Base-by-base conservation (phyloP, 1,140 invertebrate genomes). In the Coenobita brevimanus region DNA sequence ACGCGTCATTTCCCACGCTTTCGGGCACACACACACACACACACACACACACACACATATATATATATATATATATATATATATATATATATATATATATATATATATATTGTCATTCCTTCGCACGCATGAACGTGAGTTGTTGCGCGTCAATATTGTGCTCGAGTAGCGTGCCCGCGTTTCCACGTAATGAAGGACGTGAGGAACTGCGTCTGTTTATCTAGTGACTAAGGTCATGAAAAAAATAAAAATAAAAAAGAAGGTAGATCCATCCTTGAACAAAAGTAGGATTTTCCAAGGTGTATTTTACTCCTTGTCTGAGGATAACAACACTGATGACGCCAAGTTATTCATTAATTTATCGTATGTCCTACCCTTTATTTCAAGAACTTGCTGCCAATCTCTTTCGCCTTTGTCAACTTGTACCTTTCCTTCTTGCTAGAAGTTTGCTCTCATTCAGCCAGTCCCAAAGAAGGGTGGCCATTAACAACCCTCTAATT, bases 41-140 rank as follows among this genome's bases (percentile, higher is more conserved):
- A 57, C 54, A 57, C 54, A 57, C n/a, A 57, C n/a, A 57, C n/a
- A 57, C 36, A 73, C 3, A 10, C 38, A 73, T 73, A 10, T 21
- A 24, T 73, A 24, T 24, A 73, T 21, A 24, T 73, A 21, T 36
- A 43, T 43, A 43, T 73, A 73, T 73, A 73, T 73, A 73, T 73
- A 73, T 73, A 73, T 73, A 73, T 73, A 73, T 73, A 73, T 73
- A 73, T 36, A 73, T 73, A 73, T 73, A 73, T 73, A 73, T 73
- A 73, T 73, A 73, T 73, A 73, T 73, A 73, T 43, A 73, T 36
- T 30, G 27, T 30, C 38, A 73, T 73, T 30, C 21, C 27, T 8
- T 30, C 38, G 13, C 13, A 38, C 21, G 36, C 24, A 1, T 73
- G 36, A 73, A 27, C 24, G 3, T 73, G 3, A 17, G 17, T 73